phyloP scores from a whole-genome alignment of 2,113 vertebrate genomes.

The Phalacrocorax brasilianus region DNA sequence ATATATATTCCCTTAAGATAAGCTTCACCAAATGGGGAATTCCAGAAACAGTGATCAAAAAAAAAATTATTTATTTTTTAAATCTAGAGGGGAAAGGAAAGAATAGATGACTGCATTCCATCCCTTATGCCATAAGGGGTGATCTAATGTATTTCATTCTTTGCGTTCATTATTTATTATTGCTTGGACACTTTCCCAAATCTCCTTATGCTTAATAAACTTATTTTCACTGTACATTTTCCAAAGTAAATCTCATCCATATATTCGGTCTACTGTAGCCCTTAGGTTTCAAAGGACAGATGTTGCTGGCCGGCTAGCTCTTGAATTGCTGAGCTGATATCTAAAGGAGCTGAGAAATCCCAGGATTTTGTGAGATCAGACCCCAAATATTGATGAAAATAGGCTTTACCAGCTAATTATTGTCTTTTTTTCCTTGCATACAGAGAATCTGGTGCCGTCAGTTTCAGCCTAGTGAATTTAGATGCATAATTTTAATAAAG shows the following conservation, averaged over 20 bases:
- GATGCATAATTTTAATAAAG: conserved; percentile 34
- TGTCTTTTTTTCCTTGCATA: not conserved
- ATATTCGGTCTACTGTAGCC: not conserved
- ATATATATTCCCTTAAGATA: not conserved
- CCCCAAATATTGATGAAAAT: not conserved
- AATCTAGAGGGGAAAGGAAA: not conserved
- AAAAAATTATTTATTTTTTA: not conserved
- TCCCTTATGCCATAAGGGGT: not conserved
- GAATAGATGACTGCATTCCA: not conserved
- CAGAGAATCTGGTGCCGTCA: not conserved
- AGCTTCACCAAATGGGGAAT: not conserved
- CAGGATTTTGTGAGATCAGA: not conserved
- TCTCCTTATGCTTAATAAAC: not conserved
- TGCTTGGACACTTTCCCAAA: not conserved
- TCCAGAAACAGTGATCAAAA: not conserved
- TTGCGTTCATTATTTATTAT: not conserved
- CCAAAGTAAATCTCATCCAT: not conserved
- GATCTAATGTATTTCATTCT: not conserved
- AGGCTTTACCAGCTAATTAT: not conserved
- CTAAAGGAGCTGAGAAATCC: not conserved
- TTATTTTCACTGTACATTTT: not conserved
- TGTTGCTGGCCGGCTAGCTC: not conserved
- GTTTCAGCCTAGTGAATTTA: conserved; percentile 3
- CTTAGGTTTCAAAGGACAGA: not conserved
- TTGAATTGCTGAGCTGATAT: not conserved